Base-by-base conservation (phyloP, 2,113 vertebrate species). In the Myiagra hebetior region DNA sequence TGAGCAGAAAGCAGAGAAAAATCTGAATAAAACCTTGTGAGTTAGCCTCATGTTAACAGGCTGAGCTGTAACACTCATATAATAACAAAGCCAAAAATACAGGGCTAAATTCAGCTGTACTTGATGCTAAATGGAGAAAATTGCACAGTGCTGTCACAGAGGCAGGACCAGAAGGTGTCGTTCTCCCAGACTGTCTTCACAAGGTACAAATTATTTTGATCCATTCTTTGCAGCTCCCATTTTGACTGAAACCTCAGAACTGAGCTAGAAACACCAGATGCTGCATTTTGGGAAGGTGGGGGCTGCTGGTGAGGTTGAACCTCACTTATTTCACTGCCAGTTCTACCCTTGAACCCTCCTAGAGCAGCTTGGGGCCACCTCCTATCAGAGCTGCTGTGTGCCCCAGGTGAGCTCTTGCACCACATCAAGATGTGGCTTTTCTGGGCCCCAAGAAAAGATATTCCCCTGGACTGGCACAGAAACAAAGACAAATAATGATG, bases 111-210 rank as follows among this genome's bases (percentile, higher is more conserved):
- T 92, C 92, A 96, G 83, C 91, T 46, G 5, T 64, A 56, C 87
- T 80, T 72, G 83, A 55, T 88, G 78, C 82, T 95, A 87, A 96
- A 90, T 69, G 18, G 74, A 96, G 91, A 74, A 91, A 93, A 87
- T 24, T 95, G 57, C 74, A 76, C 3, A 23, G 44, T 2, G 28
- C 84, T 85, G 89, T 88, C 60, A 72, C 70, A 95, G 87, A 91
- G 79, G 82, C 95, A 92, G 87, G 8, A 73, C 88, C 92, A 96
- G 88, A 56, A 91, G 79, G 60, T 49, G 10, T 30, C 85, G 55
- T 42, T 88, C 79, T 96, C 88, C 64, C 85, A 96, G 75, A 77
- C 59, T 67, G 63, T 42, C 85, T 95, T 83, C 56, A 56, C 72
- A 84, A 82, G 35, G 75, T 50, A 44, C 42, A 63, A 79, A 83